Evolutionary conservation across 2,888 invertebrate species (phyloP).

Genomic region (Campoletis raptor): DNA sequence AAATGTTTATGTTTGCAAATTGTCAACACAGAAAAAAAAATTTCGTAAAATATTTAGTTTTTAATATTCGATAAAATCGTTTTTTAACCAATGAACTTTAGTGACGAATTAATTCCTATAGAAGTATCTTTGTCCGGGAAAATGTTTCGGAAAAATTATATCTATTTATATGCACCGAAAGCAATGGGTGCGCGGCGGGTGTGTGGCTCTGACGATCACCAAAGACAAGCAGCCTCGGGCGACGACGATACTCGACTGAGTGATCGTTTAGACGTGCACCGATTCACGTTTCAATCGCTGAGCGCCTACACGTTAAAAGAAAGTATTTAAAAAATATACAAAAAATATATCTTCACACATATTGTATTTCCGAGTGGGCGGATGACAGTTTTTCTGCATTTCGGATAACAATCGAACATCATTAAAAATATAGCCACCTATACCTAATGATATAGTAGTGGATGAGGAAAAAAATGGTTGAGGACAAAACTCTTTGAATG

Average conservation of each 20-base stretch:
- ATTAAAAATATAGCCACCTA: too few species aligned
- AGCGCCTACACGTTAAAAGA: not conserved
- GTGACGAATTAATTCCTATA: not conserved
- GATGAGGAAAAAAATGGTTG: too few species aligned
- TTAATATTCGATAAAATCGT: not conserved
- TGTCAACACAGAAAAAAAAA: not conserved
- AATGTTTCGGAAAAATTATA: not conserved
- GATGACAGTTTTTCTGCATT: not conserved
- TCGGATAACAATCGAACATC: too few species aligned
- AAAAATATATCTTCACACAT: too few species aligned
- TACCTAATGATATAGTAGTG: too few species aligned
- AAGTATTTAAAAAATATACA: not conserved
- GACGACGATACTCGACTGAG: too few species aligned
- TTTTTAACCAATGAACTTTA: not conserved
- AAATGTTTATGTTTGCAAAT: not conserved
- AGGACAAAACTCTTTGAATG: too few species aligned
- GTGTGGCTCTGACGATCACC: too few species aligned
- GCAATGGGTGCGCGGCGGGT: too few species aligned
- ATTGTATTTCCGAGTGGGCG: too few species aligned
- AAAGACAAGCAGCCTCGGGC: too few species aligned
- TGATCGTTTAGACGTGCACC: not conserved
- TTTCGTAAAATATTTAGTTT: not conserved
- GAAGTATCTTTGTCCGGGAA: not conserved
- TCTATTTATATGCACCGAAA: not conserved
- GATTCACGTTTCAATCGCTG: not conserved